These are phyloP conservation scores for Papilio protenor DNA, from an alignment of 2,888 invertebrate genomes.

Conservation along the genomic window DNA sequence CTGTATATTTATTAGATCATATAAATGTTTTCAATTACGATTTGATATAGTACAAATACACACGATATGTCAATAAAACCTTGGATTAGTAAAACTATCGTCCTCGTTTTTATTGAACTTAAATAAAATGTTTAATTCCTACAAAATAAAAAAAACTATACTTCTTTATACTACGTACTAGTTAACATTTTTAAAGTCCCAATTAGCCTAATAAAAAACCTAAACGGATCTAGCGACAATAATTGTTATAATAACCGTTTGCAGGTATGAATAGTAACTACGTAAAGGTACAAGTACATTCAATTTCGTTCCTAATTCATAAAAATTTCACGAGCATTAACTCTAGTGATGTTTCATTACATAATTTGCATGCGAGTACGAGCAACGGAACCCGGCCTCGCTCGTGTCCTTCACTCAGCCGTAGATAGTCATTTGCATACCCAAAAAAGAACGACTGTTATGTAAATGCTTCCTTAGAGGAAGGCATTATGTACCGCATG, in stretches of 20 bases:
- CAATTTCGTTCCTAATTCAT: background rate
- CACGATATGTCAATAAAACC: background rate
- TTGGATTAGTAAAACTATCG: background rate
- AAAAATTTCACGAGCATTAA: slow-evolving; percentile 24
- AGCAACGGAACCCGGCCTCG: slow-evolving; percentile 40
- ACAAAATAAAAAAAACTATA: too few species aligned
- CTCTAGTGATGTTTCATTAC: slow-evolving; percentile 22
- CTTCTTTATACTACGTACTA: too few species aligned
- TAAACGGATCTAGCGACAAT: too few species aligned
- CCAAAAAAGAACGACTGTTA: slow-evolving; percentile 51
- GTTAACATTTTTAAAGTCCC: too few species aligned
- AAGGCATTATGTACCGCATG: slow-evolving; percentile 45
- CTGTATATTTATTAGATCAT: background rate
- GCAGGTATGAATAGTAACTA: too few species aligned
- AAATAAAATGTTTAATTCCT: background rate
- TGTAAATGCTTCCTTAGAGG: slow-evolving; percentile 44
- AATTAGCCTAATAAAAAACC: too few species aligned
- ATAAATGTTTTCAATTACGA: background rate
- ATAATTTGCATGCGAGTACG: slow-evolving; percentile 52
- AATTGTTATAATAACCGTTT: too few species aligned
- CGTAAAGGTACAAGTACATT: background rate
- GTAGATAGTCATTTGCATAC: slow-evolving; percentile 52
- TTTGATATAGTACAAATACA: background rate
- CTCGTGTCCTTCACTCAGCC: slow-evolving; percentile 44
- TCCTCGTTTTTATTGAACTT: background rate